phyloP scores from a whole-genome alignment of 2,113 vertebrate genomes.

The Solea solea region DNA sequence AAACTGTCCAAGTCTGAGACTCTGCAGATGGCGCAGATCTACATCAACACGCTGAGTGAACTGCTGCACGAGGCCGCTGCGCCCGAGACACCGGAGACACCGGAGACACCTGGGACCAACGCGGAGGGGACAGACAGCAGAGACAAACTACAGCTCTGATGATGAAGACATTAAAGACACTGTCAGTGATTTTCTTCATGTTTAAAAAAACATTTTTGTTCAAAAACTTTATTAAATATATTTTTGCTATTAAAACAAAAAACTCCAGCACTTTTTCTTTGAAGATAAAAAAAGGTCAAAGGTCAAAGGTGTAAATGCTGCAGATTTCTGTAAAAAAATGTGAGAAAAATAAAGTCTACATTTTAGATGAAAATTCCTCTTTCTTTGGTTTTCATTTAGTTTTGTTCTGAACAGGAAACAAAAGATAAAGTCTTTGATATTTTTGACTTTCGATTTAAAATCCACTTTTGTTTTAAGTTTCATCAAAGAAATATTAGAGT shows the following conservation, averaged over 20 bases:
- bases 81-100: background rate
- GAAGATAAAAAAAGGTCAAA: too few relatives aligned
- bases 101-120: too few relatives aligned
- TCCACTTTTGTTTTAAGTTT: too few relatives aligned
- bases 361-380: too few relatives aligned
- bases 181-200: background rate
- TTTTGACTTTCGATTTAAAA: too few relatives aligned
- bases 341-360: too few relatives aligned
- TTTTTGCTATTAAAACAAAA: background rate
- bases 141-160: background rate
- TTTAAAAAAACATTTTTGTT: background rate
- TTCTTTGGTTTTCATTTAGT: too few relatives aligned
- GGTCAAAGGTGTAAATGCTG: too few relatives aligned
- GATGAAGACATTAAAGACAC: background rate
- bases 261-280: background rate
- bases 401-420: too few relatives aligned
- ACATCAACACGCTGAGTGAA: conserved; percentile 82
- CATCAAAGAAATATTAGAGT: too few relatives aligned
- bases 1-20: conserved; percentile 87
- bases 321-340: too few relatives aligned
- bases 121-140: background rate
- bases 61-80: conserved; percentile 64
- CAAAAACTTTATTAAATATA: background rate
- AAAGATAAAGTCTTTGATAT: too few relatives aligned
- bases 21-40: conserved; percentile 87